phyloP scores from a whole-genome alignment of 2,888 invertebrate genomes.

The Ashinkailepas kermadecensis region DNA sequence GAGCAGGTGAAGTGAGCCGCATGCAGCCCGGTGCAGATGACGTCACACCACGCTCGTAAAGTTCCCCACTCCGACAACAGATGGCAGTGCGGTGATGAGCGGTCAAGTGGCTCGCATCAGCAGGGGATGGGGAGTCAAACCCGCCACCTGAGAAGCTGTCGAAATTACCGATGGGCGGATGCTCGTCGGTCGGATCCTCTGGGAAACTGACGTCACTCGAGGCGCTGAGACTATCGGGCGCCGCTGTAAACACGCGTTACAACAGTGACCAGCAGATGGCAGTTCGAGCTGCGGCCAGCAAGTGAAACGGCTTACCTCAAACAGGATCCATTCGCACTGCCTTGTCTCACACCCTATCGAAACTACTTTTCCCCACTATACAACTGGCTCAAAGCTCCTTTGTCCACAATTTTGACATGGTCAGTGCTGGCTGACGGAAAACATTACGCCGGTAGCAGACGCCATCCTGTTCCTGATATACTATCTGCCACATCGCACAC shows the following conservation, averaged over 20 bases:
- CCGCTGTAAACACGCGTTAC: not conserved
- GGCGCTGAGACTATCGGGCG: not conserved
- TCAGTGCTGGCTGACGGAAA: too few species aligned
- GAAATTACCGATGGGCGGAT: not conserved
- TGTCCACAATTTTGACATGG: too few species aligned
- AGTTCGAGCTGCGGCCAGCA: not conserved
- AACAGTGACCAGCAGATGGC: not conserved
- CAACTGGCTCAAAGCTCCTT: not conserved
- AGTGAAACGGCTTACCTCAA: not conserved
- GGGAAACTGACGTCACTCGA: conserved; percentile 6
- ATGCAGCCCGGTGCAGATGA: not conserved
- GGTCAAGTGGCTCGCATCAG: not conserved
- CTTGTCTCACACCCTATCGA: not conserved
- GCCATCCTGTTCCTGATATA: too few species aligned
- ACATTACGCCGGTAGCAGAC: too few species aligned
- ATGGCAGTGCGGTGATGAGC: not conserved
- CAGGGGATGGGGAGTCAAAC: not conserved
- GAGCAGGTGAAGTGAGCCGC: not conserved
- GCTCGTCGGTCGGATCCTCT: not conserved
- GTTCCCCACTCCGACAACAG: not conserved
- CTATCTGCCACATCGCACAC: too few species aligned
- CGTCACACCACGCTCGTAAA: too few species aligned
- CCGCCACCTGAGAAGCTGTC: not conserved
- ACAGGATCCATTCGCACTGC: not conserved
- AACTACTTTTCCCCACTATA: not conserved